phyloP scores from a whole-genome alignment of 2,113 vertebrate species.

The Falcunculus frontatus region DNA sequence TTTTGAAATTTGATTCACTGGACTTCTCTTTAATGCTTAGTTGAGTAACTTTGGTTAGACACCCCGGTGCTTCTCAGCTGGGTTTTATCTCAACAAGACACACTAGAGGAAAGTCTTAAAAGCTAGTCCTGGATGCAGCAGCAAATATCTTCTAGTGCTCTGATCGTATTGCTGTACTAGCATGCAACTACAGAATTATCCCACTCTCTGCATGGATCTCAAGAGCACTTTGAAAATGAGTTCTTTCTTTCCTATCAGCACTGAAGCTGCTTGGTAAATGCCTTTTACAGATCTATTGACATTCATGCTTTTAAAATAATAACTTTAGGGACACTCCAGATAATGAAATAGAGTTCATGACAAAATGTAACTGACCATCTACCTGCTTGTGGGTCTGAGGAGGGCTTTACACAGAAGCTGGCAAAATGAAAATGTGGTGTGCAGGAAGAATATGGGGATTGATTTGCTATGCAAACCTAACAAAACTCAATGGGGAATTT shows the following conservation, averaged over 20 bases:
- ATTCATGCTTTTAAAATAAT: slow-evolving; percentile 41
- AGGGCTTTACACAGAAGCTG: background rate
- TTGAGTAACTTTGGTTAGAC: background rate
- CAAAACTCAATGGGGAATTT: background rate
- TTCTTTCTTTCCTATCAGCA: background rate
- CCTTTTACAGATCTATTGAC: background rate
- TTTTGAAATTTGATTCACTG: background rate
- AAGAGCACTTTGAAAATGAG: background rate
- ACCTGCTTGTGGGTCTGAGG: background rate
- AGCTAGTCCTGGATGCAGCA: background rate
- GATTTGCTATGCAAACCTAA: background rate
- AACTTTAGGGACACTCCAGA: background rate
- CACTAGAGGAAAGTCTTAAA: background rate
- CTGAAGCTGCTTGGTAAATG: background rate
- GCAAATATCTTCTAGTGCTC: background rate
- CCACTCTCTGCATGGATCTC: background rate
- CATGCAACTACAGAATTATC: background rate
- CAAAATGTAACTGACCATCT: background rate
- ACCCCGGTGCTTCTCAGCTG: background rate
- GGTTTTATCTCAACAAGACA: background rate
- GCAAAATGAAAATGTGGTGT: background rate
- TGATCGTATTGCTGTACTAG: background rate
- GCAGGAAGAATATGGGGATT: background rate
- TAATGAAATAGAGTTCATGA: background rate
- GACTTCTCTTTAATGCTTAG: background rate